Conservation (phyloP, 1,140 invertebrate genomes). For the Phenacoccus solenopsis region DNA sequence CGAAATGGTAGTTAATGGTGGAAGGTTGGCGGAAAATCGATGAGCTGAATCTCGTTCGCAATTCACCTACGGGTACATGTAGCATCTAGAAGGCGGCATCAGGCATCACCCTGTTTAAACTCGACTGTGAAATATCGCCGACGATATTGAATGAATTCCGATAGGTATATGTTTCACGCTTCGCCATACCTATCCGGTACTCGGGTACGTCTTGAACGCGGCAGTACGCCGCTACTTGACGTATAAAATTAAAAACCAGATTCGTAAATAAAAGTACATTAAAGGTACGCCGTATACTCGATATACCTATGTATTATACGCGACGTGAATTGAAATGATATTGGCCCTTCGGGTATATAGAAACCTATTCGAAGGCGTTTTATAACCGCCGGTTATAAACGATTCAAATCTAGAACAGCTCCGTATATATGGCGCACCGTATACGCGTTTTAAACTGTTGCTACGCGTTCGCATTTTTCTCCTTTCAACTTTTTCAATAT, state of each 20-base stretch:
- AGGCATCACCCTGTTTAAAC: not conserved
- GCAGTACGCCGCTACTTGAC: not conserved
- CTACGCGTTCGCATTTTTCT: too few relatives aligned
- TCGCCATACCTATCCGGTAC: not conserved
- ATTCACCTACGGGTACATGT: not conserved
- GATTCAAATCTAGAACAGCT: not conserved
- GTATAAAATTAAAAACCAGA: not conserved
- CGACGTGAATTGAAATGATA: not conserved
- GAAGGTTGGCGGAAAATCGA: too few relatives aligned
- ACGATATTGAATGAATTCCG: not conserved
- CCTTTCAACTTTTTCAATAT: too few relatives aligned
- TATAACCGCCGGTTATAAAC: not conserved
- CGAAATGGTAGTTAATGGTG: too few relatives aligned
- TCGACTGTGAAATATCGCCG: not conserved
- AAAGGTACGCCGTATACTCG: not conserved
- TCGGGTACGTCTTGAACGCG: too few relatives aligned
- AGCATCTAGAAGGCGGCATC: too few relatives aligned
- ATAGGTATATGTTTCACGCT: not conserved
- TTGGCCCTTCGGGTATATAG: not conserved
- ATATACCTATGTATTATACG: slow-evolving; percentile 3
- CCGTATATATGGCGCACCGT: not conserved
- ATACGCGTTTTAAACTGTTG: not conserved
- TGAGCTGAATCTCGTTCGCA: too few relatives aligned
- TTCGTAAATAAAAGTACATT: not conserved
- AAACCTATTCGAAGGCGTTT: not conserved